Conservation (phyloP, 1,140 invertebrate genomes). For the Hyphantria cunea region DNA sequence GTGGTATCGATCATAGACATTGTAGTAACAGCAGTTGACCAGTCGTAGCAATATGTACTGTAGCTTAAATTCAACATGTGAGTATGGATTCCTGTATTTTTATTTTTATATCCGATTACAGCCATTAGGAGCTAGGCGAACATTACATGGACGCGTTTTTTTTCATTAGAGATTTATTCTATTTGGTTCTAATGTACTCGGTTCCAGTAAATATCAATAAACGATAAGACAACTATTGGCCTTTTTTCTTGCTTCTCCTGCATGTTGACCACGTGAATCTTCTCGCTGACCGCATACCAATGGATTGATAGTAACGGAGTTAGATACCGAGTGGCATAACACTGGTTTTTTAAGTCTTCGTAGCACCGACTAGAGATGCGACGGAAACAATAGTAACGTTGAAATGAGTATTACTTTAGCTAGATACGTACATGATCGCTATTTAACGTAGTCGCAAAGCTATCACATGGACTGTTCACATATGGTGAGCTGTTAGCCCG, state of each 20-base stretch:
- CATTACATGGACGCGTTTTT: slow-evolving; percentile 48
- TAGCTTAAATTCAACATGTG: slow-evolving; percentile 35
- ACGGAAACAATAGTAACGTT: slow-evolving; percentile 16
- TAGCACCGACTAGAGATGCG: slow-evolving; percentile 24
- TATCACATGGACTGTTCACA: slow-evolving; percentile 30
- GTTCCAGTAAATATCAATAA: slow-evolving; percentile 69
- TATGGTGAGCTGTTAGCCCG: slow-evolving; percentile 4
- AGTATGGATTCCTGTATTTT: slow-evolving; percentile 60
- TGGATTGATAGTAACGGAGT: slow-evolving; percentile 22
- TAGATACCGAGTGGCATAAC: slow-evolving; percentile 15
- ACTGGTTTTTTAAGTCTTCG: slow-evolving; percentile 10
- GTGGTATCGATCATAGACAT: slow-evolving; percentile 9
- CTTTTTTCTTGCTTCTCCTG: slow-evolving; percentile 72
- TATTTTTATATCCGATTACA: slow-evolving; percentile 65
- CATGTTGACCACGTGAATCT: slow-evolving; percentile 54
- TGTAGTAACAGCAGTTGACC: slow-evolving; percentile 28
- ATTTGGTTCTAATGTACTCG: slow-evolving; percentile 66
- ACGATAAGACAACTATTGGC: slow-evolving; percentile 67
- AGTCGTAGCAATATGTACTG: slow-evolving; percentile 31
- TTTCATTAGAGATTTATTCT: slow-evolving; percentile 35
- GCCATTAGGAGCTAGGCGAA: slow-evolving; percentile 46
- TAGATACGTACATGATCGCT: slow-evolving; percentile 28
- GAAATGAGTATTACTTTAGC: slow-evolving; percentile 27
- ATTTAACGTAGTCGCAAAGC: slow-evolving; percentile 16
- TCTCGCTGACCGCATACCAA: slow-evolving; percentile 22